Evolutionary conservation across 2,797 vertebrate species (phyloP).

Genomic region (Alectoris magna): DNA sequence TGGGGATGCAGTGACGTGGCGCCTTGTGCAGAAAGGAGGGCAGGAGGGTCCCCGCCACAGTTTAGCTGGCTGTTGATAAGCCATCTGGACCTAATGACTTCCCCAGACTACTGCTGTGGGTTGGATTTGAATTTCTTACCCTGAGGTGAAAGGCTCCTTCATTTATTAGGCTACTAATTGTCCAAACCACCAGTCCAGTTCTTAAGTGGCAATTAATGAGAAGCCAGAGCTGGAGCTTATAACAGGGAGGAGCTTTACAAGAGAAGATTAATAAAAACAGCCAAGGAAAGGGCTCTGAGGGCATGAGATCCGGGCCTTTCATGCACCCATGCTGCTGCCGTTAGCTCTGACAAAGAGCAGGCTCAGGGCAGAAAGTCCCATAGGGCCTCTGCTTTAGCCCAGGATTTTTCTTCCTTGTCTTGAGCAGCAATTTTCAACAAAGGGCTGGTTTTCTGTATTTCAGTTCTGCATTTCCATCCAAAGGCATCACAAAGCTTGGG

Average conservation of each 20-base stretch:
- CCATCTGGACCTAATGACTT: not conserved
- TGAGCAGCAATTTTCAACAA: not conserved
- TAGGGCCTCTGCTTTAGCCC: not conserved
- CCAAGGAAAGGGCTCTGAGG: not conserved
- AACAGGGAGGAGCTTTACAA: not conserved
- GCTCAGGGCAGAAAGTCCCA: not conserved
- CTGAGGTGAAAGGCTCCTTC: not conserved
- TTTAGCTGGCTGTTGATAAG: not conserved
- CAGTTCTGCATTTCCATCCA: not conserved
- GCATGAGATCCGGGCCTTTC: not conserved
- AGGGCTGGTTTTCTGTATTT: not conserved
- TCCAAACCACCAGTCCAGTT: not conserved
- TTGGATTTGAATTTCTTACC: not conserved
- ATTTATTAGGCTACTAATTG: slow-evolving; percentile 4
- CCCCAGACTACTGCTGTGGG: not conserved
- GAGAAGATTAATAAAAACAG: not conserved
- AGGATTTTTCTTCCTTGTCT: not conserved
- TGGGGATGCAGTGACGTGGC: fast-evolving
- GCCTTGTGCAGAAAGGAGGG: not conserved
- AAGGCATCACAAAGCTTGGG: not conserved
- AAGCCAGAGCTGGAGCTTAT: not conserved
- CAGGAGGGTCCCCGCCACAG: not conserved
- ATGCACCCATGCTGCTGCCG: not conserved
- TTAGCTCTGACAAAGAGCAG: not conserved
- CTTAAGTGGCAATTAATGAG: not conserved